Base-by-base conservation (phyloP, 1,140 invertebrate species). In the Tachypleus tridentatus region DNA sequence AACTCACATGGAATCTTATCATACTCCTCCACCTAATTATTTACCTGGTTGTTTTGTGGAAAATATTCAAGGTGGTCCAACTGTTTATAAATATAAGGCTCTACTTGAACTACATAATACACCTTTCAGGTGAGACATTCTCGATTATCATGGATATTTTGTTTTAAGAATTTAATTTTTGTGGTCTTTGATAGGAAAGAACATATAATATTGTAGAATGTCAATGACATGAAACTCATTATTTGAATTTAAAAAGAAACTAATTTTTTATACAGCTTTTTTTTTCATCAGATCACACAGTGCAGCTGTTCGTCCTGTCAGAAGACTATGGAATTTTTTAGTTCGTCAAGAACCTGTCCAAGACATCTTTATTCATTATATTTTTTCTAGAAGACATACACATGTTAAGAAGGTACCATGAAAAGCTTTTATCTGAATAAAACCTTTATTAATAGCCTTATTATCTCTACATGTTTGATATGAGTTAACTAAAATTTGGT, bases 321-420 rank as follows among this genome's bases (percentile, higher is more conserved):
- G 90, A 68, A 82, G 95, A 29, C 77, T 99, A 3, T 99, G 97
- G 97, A 87, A 86, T 74, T 97, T 87, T 75, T 79, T 99, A 66
- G 88, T 99, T 3, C 82, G 89, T 59, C 93, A 99, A 78, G 93
- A 98, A 77, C 77, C 82, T 51, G 87, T 97, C 57, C 93, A 97
- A 76, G 93, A 98, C 72, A 83, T 96, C 59, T 99, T 99, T 77
- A 92, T 99, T 70, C 84, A 91, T 61, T 91, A 93, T 69, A 90
- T 99, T 66, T 99, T 97, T 79, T 89, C 88, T 0, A 88, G 57
- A 53, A 70, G 66, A 64, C 61, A 60, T 51, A 49, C 9, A 66
- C 66, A 8, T 51, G 47, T 65, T 3, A 4, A 5, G 0, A 65
- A 65, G 54, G 64, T 65, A n/a, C n/a, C n/a, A n/a, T n/a, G n/a